phyloP scores from a whole-genome alignment of 2,113 vertebrate genomes.

The Cryptomyrus ogoouensis region DNA sequence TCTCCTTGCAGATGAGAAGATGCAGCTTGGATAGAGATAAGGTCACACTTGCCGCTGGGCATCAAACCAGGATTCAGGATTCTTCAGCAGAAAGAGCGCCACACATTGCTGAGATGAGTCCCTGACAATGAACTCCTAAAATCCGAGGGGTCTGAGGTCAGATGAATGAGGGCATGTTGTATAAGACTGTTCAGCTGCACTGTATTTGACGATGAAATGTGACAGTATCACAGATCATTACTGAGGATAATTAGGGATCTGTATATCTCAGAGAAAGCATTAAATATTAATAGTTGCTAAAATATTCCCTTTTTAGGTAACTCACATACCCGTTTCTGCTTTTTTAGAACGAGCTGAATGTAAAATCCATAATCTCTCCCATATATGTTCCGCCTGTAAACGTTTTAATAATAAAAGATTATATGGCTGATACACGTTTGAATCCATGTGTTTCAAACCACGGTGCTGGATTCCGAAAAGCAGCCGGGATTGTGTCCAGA shows the following conservation, averaged over 20 bases:
- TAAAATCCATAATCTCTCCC: conserved; percentile 5
- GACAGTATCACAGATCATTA: background rate
- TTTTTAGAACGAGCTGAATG: background rate
- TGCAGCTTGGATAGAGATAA: background rate
- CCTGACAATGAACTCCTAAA: background rate
- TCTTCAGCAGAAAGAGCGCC: background rate
- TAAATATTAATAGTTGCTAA: conserved; percentile 6
- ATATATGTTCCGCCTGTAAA: background rate
- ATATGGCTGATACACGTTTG: background rate
- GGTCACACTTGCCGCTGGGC: background rate
- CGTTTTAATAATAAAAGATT: background rate
- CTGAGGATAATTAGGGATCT: background rate
- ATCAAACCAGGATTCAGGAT: background rate
- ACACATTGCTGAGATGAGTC: background rate
- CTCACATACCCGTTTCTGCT: background rate
- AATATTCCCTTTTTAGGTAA: conserved; percentile 8
- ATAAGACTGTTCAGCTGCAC: background rate
- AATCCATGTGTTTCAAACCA: background rate
- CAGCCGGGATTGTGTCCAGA: background rate
- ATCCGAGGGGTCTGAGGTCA: background rate
- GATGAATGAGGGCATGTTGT: background rate
- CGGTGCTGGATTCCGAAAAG: background rate
- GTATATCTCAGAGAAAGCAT: background rate
- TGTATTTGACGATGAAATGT: background rate
- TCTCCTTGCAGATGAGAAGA: background rate